These are phyloP conservation scores for Chelon auratus DNA, from an alignment of 2,797 vertebrate genomes.

Conservation along the genomic window DNA sequence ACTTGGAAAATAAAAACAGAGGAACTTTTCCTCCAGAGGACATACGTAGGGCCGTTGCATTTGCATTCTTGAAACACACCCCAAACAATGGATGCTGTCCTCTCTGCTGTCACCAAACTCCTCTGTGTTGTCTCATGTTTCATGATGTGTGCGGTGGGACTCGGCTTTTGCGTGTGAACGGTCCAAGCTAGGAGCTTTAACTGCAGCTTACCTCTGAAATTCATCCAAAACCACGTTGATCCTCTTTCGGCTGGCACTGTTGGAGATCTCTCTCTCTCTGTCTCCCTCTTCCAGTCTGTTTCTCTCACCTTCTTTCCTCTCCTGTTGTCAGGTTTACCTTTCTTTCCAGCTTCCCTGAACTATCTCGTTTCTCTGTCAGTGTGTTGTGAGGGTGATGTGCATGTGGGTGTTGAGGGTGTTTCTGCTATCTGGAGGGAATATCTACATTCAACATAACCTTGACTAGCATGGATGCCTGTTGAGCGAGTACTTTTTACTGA, in stretches of 20 bases:
- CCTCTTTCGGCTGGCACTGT: conserved; percentile 68
- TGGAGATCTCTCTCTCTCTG: conserved; percentile 50
- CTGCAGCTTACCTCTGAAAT: conserved; percentile 77
- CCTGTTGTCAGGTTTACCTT: conserved; percentile 66
- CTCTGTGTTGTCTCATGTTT: conserved; percentile 60
- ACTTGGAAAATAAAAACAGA: background rate
- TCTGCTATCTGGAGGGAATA: conserved; percentile 63
- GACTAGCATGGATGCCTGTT: conserved; percentile 40
- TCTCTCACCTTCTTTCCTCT: conserved; percentile 37
- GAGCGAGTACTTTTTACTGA: conserved; percentile 28
- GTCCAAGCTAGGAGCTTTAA: conserved; percentile 72
- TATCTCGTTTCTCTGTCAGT: conserved; percentile 68
- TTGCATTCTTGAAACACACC: conserved; percentile 44
- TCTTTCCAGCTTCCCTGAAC: conserved; percentile 64
- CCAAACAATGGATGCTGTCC: conserved; percentile 31
- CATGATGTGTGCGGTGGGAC: conserved; percentile 60
- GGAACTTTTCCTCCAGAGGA: conserved; percentile 20
- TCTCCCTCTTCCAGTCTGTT: conserved; percentile 39
- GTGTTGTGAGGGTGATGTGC: conserved; percentile 53
- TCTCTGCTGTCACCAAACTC: conserved; percentile 53
- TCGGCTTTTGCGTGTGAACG: conserved; percentile 73
- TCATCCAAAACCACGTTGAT: conserved; percentile 78
- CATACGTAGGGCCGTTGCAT: conserved; percentile 20
- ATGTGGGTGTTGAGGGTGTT: conserved; percentile 53
- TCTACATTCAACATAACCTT: conserved; percentile 64